A percentile compares a stretch with the other conserved stretches of the same genome.
Conservation (phyloP, 2,888 invertebrate species). For the Drosophila melanosoma region DNA sequence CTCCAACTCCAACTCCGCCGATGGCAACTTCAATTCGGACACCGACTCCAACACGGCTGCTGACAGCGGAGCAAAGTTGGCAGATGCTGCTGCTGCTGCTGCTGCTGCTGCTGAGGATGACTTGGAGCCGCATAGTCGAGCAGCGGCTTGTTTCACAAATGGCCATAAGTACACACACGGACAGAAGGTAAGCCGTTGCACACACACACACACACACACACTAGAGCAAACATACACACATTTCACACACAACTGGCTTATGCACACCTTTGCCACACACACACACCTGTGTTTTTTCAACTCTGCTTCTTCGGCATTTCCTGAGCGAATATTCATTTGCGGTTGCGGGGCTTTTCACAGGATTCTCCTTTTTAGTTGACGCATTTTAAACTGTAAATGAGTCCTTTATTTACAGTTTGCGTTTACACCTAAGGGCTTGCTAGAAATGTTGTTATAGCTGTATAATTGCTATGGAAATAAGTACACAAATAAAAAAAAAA, state of each 20-base stretch:
- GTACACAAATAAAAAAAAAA: background rate
- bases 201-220: constrained; percentile 72
- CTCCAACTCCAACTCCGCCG: constrained; percentile 2
- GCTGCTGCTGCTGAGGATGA: constrained; percentile 61
- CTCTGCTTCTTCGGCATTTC: constrained; percentile 5
- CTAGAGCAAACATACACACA: constrained; percentile 39
- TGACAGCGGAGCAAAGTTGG: constrained; percentile 7
- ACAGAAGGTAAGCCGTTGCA: constrained; percentile 82
- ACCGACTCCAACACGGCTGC: constrained; percentile 19
- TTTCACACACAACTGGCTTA: constrained; percentile 1
- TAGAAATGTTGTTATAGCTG: background rate
- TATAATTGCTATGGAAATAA: background rate
- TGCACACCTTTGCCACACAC: constrained; percentile 44
- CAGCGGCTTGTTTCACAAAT: constrained; percentile 83
- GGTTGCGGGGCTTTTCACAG: constrained; percentile 33
- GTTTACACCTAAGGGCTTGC: constrained; percentile 24
- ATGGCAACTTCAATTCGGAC: constrained; percentile 1
- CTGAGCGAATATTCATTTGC: constrained; percentile 41
- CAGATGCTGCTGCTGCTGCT: constrained; percentile 21
- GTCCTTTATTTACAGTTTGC: constrained; percentile 8
- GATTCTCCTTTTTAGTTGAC: constrained; percentile 9
- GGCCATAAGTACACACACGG: constrained; percentile 84
- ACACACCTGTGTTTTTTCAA: constrained; percentile 34
- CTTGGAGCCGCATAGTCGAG: constrained; percentile 81
- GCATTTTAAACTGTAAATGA: background rate